A percentile compares a stretch with the other conserved stretches of the same genome.
Conservation (phyloP, 2,888 invertebrate species). For the Syrista parreyssii region DNA sequence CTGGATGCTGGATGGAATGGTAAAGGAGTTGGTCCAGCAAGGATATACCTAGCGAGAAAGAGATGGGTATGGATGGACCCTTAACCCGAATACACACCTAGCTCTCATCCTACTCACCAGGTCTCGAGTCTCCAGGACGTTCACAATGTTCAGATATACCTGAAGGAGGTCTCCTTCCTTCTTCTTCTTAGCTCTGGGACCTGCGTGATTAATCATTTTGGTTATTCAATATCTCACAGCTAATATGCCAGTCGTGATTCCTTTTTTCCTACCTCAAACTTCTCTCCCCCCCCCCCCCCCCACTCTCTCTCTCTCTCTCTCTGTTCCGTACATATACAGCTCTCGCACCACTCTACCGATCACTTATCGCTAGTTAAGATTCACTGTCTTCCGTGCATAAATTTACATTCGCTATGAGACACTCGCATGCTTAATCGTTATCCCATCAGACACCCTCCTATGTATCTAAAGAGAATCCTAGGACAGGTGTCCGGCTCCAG, state of each 20-base stretch:
- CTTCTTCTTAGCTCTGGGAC: slow-evolving; percentile 1
- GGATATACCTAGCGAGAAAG: neutral
- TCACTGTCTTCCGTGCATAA: slow-evolving; percentile 9
- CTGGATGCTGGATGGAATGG: neutral
- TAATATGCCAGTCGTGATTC: slow-evolving; percentile 26
- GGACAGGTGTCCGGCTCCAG: neutral
- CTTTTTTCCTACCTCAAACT: slow-evolving; percentile 5
- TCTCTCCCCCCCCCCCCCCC: neutral
- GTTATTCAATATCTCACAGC: slow-evolving; percentile 28
- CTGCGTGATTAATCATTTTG: slow-evolving; percentile 25
- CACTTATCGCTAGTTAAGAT: slow-evolving; percentile 6
- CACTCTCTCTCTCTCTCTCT: neutral
- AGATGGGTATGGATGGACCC: neutral
- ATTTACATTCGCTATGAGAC: slow-evolving; percentile 1
- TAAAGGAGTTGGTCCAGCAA: neutral
- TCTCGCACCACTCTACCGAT: neutral
- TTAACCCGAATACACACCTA: neutral
- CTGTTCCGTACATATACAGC: neutral
- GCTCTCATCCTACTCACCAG: neutral
- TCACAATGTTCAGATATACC: neutral
- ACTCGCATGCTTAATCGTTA: slow-evolving; percentile 3
- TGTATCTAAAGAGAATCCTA: neutral
- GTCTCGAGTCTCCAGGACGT: neutral
- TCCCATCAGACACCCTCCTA: neutral
- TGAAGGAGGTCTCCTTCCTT: neutral